These are phyloP conservation scores for Protonibea diacanthus DNA, from an alignment of 2,797 vertebrate genomes.

Conservation along the genomic window DNA sequence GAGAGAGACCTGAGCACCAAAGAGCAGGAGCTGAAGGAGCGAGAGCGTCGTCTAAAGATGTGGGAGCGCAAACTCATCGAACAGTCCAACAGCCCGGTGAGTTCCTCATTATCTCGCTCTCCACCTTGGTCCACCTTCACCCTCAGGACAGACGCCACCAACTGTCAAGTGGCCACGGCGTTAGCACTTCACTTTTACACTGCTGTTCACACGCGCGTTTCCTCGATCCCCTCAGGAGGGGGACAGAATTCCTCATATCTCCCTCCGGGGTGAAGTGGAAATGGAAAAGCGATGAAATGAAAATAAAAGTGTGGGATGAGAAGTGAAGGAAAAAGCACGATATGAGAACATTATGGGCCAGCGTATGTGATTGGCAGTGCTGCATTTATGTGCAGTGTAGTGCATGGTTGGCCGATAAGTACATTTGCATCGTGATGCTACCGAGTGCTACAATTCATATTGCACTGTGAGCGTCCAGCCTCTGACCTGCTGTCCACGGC, in stretches of 20 bases:
- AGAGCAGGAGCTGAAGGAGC: conserved; percentile 96
- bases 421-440: conserved; percentile 34
- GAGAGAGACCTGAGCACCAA: conserved; percentile 98
- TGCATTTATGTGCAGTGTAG: conserved; percentile 18
- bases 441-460: conserved; percentile 7
- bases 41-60: conserved; percentile 94
- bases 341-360: conserved; percentile 29
- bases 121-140: conserved; percentile 46
- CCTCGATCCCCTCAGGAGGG: not conserved
- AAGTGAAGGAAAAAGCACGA: conserved; percentile 8
- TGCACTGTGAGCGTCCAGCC: not conserved
- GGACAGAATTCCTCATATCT: conserved; percentile 10
- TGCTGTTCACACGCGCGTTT: not conserved
- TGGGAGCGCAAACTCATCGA: conserved; percentile 98
- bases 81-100: conserved; percentile 96
- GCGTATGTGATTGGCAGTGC: conserved; percentile 10
- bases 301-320: conserved; percentile 38
- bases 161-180: conserved; percentile 18
- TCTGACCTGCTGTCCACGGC: conserved; percentile 1
- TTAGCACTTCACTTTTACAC: conserved; percentile 15
- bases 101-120: conserved; percentile 69
- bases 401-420: conserved; percentile 22
- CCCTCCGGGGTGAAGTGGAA: conserved; percentile 38
- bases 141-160: conserved; percentile 8
- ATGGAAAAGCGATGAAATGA: conserved; percentile 39